Evolutionary conservation across 1,140 invertebrate genomes (phyloP), one percentile per base, ranked within the genome.

Genomic region (Drosophila nebulosa): DNA sequence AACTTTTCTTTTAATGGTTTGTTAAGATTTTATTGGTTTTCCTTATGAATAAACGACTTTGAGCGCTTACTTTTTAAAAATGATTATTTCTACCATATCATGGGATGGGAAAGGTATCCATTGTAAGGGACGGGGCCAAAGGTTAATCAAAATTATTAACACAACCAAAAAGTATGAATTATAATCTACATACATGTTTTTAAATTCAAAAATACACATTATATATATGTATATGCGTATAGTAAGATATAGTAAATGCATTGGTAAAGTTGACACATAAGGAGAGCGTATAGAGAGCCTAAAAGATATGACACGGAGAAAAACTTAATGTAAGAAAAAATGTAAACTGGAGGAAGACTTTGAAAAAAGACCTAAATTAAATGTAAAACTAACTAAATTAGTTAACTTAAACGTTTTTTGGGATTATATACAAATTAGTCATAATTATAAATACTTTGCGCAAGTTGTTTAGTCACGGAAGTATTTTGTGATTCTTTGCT

Each of bases 161-260:
- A 86, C 80, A 86, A 83, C 80, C 79, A 56, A 72, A 79, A 79
- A 39, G 50, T 26, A 50, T 61, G 21, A 4, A 14, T 57, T 9
- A 21, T 21, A 46, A 46, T 21, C 14, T 46, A 21, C 7, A 9
- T 21, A 46, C 2, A 46, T 42, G 1, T 21, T 12, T 4, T 27
- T 16, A 39, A 14, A 39, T 16, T 10, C 14, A 51, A 32, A 27
- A 46, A 62, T 62, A 35, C 18, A 26, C 24, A 26, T n/a, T n/a
- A n/a, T n/a, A n/a, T n/a, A n/a, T n/a, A n/a, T n/a, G 26, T 32
- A 12, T 58, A 52, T 21, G 7, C 4, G 5, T 18, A 46, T 46
- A 21, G 39, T 59, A 24, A 46, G 39, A 14, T 46, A 18, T 46
- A 46, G 39, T 59, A 35, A 51, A 32, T 35, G 30, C 21, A 22